phyloP scores from a whole-genome alignment of 2,888 invertebrate species.

The Dryobota labecula region DNA sequence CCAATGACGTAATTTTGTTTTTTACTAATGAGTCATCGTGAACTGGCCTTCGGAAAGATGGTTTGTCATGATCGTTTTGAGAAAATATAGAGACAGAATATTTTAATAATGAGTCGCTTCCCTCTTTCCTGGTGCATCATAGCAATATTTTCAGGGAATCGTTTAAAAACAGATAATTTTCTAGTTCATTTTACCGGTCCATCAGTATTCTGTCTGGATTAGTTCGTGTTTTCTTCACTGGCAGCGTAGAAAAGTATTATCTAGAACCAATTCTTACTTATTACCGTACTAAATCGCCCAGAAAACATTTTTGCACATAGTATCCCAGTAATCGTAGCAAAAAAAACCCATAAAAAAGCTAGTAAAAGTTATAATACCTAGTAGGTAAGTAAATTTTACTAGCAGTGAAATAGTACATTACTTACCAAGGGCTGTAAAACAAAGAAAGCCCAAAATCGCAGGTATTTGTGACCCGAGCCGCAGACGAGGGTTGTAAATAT shows the following conservation, averaged over 20 bases:
- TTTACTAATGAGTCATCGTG: slow-evolving; percentile 58
- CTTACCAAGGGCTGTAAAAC: too few species aligned
- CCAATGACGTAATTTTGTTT: slow-evolving; percentile 57
- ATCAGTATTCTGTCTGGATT: background rate
- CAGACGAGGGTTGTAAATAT: too few species aligned
- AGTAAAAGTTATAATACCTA: too few species aligned
- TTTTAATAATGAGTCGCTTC: slow-evolving; percentile 16
- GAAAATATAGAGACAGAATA: slow-evolving; percentile 17
- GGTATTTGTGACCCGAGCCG: too few species aligned
- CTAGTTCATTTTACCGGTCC: background rate
- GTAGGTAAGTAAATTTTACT: background rate
- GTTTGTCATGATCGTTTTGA: slow-evolving; percentile 45
- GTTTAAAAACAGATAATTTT: background rate
- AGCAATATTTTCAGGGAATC: background rate
- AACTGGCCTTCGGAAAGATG: slow-evolving; percentile 25
- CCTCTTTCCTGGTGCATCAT: background rate
- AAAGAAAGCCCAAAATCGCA: too few species aligned
- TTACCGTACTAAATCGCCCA: slow-evolving; percentile 1
- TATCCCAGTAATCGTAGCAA: background rate
- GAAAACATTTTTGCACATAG: slow-evolving; percentile 3
- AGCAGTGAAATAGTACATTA: too few species aligned
- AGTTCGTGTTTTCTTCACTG: background rate
- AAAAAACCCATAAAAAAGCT: too few species aligned
- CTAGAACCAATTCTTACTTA: slow-evolving; percentile 6
- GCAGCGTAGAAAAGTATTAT: background rate